Evolutionary conservation across 2,797 vertebrate genomes (phyloP).

Genomic region (Pygocentrus nattereri): DNA sequence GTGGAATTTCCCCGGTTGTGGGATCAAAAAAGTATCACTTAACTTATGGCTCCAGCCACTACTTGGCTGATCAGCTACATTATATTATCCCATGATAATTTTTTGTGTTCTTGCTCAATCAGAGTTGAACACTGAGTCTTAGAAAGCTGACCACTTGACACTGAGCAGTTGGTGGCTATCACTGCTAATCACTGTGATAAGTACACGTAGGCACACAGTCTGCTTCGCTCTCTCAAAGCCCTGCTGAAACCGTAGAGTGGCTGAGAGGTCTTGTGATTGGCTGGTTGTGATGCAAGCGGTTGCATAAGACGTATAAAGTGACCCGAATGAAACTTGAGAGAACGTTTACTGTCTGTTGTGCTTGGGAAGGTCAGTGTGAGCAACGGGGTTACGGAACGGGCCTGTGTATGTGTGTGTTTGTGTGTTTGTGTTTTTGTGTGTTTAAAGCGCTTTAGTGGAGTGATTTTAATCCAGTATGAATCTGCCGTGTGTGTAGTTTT

Average conservation of each 20-base stretch:
- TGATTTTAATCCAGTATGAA: too few species aligned
- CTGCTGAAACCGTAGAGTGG: constrained; percentile 62
- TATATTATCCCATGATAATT: too few species aligned
- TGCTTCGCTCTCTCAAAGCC: constrained; percentile 10
- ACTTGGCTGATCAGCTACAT: too few species aligned
- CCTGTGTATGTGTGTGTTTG: constrained; percentile 7
- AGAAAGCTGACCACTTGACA: constrained; percentile 22
- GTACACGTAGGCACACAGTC: constrained; percentile 16
- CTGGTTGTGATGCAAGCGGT: constrained; percentile 52
- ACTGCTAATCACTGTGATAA: constrained; percentile 41
- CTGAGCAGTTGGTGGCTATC: constrained; percentile 7
- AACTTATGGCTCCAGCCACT: too few species aligned
- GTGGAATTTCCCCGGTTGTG: too few species aligned
- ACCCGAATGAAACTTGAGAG: constrained; percentile 26
- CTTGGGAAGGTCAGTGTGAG: constrained; percentile 17
- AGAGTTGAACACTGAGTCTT: constrained; percentile 32
- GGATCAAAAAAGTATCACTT: too few species aligned
- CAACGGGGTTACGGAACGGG: not conserved
- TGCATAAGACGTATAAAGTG: constrained; percentile 47
- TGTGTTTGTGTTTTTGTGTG: not conserved
- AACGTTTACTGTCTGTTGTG: constrained; percentile 24
- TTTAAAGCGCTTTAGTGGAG: too few species aligned
- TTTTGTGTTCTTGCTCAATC: constrained; percentile 36
- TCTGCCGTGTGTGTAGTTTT: too few species aligned
- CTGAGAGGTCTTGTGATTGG: constrained; percentile 63